Conservation (phyloP, 2,888 invertebrate species). For the Loripinus fragilis region DNA sequence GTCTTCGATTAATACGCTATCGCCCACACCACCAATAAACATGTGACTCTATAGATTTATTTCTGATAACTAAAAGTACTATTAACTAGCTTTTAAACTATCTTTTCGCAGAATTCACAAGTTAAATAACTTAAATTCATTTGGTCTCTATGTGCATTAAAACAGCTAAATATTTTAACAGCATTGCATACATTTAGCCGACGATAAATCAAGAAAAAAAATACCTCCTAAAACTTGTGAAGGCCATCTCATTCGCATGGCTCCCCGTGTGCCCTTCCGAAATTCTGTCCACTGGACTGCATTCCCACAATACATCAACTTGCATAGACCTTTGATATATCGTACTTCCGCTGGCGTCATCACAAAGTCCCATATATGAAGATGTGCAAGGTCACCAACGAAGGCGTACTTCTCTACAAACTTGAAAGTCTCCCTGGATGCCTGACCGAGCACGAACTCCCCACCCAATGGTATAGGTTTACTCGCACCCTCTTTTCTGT, state of each 20-base stretch:
- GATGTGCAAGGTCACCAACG: slow-evolving; percentile 80
- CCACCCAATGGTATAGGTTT: slow-evolving; percentile 77
- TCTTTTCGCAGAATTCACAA: too few species aligned
- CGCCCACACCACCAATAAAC: too few species aligned
- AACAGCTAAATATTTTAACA: too few species aligned
- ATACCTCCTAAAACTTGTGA: slow-evolving; percentile 78
- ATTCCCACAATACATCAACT: slow-evolving; percentile 81
- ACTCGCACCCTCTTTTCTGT: slow-evolving; percentile 65
- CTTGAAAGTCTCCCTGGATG: slow-evolving; percentile 58
- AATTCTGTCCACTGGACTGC: slow-evolving; percentile 83
- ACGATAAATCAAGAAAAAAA: too few species aligned
- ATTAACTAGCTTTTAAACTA: too few species aligned
- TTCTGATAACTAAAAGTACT: too few species aligned
- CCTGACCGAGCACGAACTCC: slow-evolving; percentile 81
- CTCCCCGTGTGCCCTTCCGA: slow-evolving; percentile 82
- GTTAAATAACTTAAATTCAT: too few species aligned
- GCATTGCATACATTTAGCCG: too few species aligned
- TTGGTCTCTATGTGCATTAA: too few species aligned
- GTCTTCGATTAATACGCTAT: too few species aligned
- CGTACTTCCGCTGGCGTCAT: slow-evolving; percentile 64
- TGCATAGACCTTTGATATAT: slow-evolving; percentile 76
- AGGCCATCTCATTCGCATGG: slow-evolving; percentile 82
- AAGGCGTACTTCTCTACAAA: slow-evolving; percentile 75
- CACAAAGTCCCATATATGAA: slow-evolving; percentile 82
- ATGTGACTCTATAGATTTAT: too few species aligned